Base-by-base conservation (phyloP, 2,113 vertebrate genomes). In the Datnioides undecimradiatus region DNA sequence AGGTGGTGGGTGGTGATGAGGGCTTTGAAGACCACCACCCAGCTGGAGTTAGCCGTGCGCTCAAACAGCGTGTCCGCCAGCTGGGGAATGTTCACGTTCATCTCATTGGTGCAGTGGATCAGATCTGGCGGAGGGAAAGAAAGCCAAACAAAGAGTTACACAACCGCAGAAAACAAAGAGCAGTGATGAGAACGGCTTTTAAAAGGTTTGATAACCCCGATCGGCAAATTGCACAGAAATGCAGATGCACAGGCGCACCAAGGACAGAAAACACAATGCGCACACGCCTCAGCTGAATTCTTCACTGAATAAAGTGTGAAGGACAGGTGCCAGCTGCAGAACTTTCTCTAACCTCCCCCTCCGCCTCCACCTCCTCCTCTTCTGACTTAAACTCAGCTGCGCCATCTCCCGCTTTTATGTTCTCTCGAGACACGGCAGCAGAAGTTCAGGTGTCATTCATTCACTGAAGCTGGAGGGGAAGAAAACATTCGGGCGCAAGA, bases 71-170 rank as follows among this genome's bases (percentile, higher is more conserved):
- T 94, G 90, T 95, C 94, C 0, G 94, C 94, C 90, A 95, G 93
- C 92, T 95, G 94, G 69, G 94, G 94, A 67, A 95, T 93, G 63
- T 82, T 94, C 83, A 95, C 93, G 73, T 95, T 95, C 94, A 95
- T 94, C 90, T 95, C 94, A 48, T 94, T 95, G 92, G 93, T 95
- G 92, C 93, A 95, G 92, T 95, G 93, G 87, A 94, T 94, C 88
- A 94, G 86, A 87, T 95, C 94, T 95, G 89, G 57, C 8, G 49
- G n/a, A 1, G 48, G 7, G 25, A 1, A 7, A 4, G 21, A 5
- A 46, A 14, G 9, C 27, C 19, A 11, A 6, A 9, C 21, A 10
- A 2, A 59, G 9, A 45, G 62, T 79, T 73, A 74, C 21, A 66
- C 25, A 72, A 40, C n/a, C 12, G 6, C 27, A 27, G 19, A 48